Percentiles rank a stretch among this genome's conserved stretches.
Conservation (phyloP, 2,797 vertebrate genomes). For the Tenualosa thibaudeaui region DNA sequence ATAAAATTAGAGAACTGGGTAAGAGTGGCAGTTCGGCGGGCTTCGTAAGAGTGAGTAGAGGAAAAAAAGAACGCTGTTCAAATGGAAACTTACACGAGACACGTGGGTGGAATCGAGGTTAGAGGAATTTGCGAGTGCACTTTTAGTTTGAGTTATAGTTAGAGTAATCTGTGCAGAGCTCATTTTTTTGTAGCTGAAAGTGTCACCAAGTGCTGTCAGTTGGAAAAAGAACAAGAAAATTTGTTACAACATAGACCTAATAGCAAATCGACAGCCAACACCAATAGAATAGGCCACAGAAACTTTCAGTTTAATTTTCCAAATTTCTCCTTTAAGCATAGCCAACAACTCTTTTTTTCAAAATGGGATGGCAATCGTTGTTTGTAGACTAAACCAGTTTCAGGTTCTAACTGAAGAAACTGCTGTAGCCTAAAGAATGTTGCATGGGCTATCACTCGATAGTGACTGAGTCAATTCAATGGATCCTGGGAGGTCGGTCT, state of each 20-base stretch:
- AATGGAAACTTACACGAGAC: constrained; percentile 40
- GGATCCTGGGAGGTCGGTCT: constrained; percentile 24
- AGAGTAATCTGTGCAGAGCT: not conserved
- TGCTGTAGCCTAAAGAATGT: not conserved
- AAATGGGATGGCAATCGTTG: not conserved
- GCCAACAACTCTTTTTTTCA: not conserved
- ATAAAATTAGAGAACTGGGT: constrained; percentile 45
- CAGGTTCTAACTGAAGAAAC: not conserved
- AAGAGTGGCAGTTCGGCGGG: constrained; percentile 44
- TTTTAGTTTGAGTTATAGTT: constrained; percentile 10
- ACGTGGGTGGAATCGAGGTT: constrained; percentile 43
- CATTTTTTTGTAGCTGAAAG: not conserved
- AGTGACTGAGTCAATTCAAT: not conserved
- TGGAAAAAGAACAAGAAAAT: too few relatives aligned
- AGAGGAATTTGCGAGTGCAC: constrained; percentile 21
- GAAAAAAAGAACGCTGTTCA: constrained; percentile 29
- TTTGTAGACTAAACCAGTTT: not conserved
- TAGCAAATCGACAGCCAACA: too few relatives aligned
- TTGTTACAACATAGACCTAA: too few relatives aligned
- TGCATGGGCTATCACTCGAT: not conserved
- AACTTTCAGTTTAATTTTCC: too few relatives aligned
- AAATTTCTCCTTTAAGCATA: too few relatives aligned
- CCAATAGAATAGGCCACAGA: too few relatives aligned
- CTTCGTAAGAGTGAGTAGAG: constrained; percentile 24
- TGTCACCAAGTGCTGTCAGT: not conserved